Base-by-base conservation (phyloP, 2,888 invertebrate species). In the Lordiphosa fenestrarum region DNA sequence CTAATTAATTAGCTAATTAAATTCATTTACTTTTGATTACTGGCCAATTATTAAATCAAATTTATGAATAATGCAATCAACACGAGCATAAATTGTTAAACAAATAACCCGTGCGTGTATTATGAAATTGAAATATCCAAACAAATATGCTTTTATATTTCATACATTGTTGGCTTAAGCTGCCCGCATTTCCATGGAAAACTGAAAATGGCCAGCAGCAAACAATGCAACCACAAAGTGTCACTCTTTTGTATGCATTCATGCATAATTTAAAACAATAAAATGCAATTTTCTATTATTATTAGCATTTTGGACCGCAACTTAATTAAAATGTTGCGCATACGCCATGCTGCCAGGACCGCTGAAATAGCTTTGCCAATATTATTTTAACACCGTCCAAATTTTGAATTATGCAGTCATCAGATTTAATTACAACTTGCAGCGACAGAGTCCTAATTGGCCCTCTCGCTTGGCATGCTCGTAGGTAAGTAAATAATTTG, bases 321-420 rank as follows among this genome's bases (percentile, higher is more conserved):
- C 73, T 78, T 78, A 84, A 86, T 84, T 86, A 81, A 84, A 81
- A 73, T 80, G 66, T 68, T 77, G 61, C 66, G 62, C 63, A 73
- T 65, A 71, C 69, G 69, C 60, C 60, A 68, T 66, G 54, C 51
- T 23, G 65, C 21, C 56, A 35, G 13, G 35, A 6, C 52, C n/a
- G 7, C 40, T 46, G 38, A 46, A 58, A 39, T 44, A 40, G 5
- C 12, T 44, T 37, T 44, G 46, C 25, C 41, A 46, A 59, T 55
- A 58, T 48, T 58, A 71, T 71, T 66, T 61, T 38, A 69, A 55
- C 49, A 56, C 62, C 57, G 52, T 50, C 49, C 46, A 47, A 57
- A 53, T 39, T 65, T 58, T 62, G 53, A 62, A 52, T 54, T 65
- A 65, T 68, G 58, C 40, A 50, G 37, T 40, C 52, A 66, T 51